Evolutionary conservation across 2,888 invertebrate species (phyloP), one percentile per base, ranked within the genome.

Genomic region (Arctia plantaginis): DNA sequence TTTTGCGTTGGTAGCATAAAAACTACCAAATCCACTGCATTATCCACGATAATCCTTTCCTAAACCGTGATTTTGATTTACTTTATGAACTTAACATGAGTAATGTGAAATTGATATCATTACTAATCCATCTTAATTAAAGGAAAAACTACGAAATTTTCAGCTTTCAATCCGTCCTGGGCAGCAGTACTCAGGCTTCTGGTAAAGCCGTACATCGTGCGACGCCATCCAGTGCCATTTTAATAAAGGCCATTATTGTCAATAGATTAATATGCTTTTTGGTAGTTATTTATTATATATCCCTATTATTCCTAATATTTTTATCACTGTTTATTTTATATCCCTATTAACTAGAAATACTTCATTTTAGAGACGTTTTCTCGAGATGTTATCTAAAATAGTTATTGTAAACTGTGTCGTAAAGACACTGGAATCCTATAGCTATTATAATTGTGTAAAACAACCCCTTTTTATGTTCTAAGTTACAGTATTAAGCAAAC

Each of bases 361-460:
- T 44, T 44, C 12, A 10, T 41, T 13, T 44, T 12, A 44, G 51
- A 51, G 23, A 23, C 23, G 10, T 35, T 35, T 35, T 35, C 35
- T 6, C 35, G 6, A 35, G 35, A 23, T 51, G 23, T 20, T 47
- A 47, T 20, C 20, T 47, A 47, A 47, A 44, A 47, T 7, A 47
- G 47, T 47, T 20, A 51, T n/a, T 12, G 51, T 55, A n/a, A 55
- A n/a, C n/a, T n/a, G 12, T 55, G 51, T 55, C 51, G 8, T 55
- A 55, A 10, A n/a, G 8, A 55, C n/a, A 55, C 51, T 55, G 23
- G 27, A 44, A 41, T 66, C 7, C 10, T 66, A 8, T 41, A 15
- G 15, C 27, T 41, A 44, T 68, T 68, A 68, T 23, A 69, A 51
- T 23, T n/a, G 23, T 20, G 67, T 67, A 67, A 67, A 51, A n/a